Base-by-base conservation (phyloP, 2,113 vertebrate genomes). In the Silurus asotus region DNA sequence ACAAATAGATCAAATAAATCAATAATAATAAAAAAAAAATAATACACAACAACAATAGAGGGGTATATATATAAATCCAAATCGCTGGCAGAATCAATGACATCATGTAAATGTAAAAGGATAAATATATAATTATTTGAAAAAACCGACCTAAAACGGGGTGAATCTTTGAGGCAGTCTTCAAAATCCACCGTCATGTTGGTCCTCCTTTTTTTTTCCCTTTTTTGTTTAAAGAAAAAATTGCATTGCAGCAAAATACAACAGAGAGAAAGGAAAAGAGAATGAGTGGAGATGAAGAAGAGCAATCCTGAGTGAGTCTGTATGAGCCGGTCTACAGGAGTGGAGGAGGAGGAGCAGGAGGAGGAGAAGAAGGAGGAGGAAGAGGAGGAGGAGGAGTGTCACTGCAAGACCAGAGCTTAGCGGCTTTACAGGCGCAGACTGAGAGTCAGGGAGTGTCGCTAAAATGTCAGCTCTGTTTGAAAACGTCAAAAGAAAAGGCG, bases 111-210 rank as follows among this genome's bases (percentile, higher is more conserved):
- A 51, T 75, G 8, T 23, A 53, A 37, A 37, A 2, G 37, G 37
- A 37, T 37, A 37, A 37, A 37, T 37, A 37, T 37, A 37, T 37
- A 37, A 37, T 37, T 37, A 37, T 37, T 37, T 37, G 37, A 37
- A 37, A 37, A 37, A 37, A 37, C 37, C 37, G 37, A 95, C 95
- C 95, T 92, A 84, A 95, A 95, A 9, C 94, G 91, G 89, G 95
- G 95, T 10, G 95, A 96, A 85, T 96, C 95, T 87, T 95, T 95
- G 25, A 96, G 87, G 81, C 95, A 96, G 78, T 96, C 95, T 87
- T 96, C 95, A 91, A 96, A 96, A 90, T 96, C 95, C 93, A 96
- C 94, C 93, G 95, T 96, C 95, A 96, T 96, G 45, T 81, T 37
- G 86, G 84, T 81, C 83, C 59, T 86, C 75, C 78, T 81, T 64